Evolutionary conservation across 2,113 vertebrate genomes (phyloP).

Genomic region (Hemiprocne comata): DNA sequence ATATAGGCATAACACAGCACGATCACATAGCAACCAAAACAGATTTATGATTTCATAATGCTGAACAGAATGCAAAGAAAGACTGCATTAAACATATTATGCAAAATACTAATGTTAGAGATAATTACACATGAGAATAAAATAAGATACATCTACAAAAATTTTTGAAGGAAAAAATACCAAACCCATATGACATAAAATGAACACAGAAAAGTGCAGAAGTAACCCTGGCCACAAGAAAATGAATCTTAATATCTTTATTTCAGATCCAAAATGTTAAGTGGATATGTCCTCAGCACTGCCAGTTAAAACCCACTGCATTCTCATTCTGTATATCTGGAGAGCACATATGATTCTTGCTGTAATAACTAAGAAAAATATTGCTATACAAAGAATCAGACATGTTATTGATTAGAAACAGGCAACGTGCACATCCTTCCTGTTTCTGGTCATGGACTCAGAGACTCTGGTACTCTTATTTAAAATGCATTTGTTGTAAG

Average conservation of each 20-base stretch:
- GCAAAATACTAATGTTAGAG: slow-evolving; percentile 2
- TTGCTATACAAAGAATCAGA: neutral
- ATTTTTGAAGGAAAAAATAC: neutral
- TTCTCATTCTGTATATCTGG: neutral
- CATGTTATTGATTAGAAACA: slow-evolving; percentile 6
- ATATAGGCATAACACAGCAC: slow-evolving; percentile 7
- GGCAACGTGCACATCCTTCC: neutral
- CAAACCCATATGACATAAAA: neutral
- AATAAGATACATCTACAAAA: neutral
- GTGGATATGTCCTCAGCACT: neutral
- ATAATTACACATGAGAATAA: neutral
- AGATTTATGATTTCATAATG: slow-evolving; percentile 33
- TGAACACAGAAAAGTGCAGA: neutral
- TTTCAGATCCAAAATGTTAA: neutral
- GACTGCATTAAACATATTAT: neutral
- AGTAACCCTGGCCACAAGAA: neutral
- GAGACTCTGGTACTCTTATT: slow-evolving; percentile 21
- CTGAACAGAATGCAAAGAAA: neutral
- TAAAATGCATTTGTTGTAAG: neutral
- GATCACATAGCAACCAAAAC: neutral
- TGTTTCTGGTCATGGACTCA: neutral
- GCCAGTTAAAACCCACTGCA: neutral
- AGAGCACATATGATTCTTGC: neutral
- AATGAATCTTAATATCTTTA: neutral
- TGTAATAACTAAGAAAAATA: neutral